A percentile compares a stretch with the other conserved stretches of the same genome.
Conservation (phyloP, 2,113 vertebrate species). For the Trogon melanurus region DNA sequence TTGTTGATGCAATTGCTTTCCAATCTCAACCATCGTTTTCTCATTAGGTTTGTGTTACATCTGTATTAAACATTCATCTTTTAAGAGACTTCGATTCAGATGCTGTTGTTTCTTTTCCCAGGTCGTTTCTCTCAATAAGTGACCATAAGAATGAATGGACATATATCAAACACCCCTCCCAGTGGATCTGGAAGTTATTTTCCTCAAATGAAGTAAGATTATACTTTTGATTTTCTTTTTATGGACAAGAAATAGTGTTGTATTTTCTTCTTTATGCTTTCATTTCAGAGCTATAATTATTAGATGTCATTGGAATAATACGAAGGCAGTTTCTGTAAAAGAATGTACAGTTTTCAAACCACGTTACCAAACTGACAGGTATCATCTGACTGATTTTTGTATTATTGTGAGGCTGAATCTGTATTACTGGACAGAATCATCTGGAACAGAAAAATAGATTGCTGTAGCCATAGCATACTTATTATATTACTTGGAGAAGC, state of each 20-base stretch:
- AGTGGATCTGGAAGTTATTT: conserved; percentile 71
- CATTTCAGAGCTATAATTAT: not conserved
- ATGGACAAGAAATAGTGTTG: not conserved
- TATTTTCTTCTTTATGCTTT: not conserved
- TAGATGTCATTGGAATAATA: not conserved
- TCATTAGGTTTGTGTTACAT: not conserved
- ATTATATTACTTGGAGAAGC: not conserved
- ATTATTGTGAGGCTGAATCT: not conserved
- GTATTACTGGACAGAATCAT: not conserved
- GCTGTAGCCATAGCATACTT: not conserved
- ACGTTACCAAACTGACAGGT: not conserved
- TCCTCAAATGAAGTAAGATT: conserved; percentile 79
- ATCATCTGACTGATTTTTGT: not conserved
- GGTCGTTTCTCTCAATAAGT: not conserved
- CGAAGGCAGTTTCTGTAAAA: not conserved
- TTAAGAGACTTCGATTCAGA: not conserved
- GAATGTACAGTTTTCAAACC: not conserved
- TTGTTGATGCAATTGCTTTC: not conserved
- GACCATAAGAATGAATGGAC: conserved; percentile 73
- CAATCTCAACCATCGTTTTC: not conserved
- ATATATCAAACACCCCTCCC: conserved; percentile 73
- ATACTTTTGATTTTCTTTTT: not conserved
- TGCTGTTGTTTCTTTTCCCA: conserved; percentile 19
- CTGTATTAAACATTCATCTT: not conserved
- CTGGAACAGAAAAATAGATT: not conserved